These are phyloP conservation scores for Tolmerus cingulatus DNA, from an alignment of 2,888 invertebrate genomes.

Conservation along the genomic window DNA sequence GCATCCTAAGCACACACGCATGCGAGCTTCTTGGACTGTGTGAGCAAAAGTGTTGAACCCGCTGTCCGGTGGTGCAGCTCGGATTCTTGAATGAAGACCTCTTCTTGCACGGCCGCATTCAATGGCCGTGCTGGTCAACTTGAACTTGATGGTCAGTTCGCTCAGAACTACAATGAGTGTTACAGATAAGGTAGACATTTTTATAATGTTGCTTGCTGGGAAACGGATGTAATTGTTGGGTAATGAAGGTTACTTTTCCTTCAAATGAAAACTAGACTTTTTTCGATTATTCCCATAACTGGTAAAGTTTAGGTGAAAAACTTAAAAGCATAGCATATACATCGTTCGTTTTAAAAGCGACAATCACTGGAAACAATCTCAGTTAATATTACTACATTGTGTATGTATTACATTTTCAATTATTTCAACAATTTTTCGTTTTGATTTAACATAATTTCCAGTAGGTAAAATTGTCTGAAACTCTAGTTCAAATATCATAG, in stretches of 20 bases:
- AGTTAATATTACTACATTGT: too few species aligned
- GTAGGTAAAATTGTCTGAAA: too few species aligned
- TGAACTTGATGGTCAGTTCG: not conserved
- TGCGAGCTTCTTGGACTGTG: not conserved
- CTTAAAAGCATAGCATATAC: not conserved
- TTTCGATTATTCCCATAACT: not conserved
- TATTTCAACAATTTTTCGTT: too few species aligned
- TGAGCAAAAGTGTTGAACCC: constrained; percentile 21
- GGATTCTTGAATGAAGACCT: constrained; percentile 19
- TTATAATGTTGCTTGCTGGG: not conserved
- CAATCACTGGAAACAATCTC: too few species aligned
- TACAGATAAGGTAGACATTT: not conserved
- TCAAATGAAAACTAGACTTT: not conserved
- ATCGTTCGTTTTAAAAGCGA: not conserved
- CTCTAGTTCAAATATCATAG: too few species aligned
- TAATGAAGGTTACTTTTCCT: not conserved
- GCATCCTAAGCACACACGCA: not conserved
- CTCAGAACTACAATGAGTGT: not conserved
- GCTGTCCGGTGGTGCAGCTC: not conserved
- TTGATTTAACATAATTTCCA: too few species aligned
- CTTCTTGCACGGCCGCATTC: not conserved
- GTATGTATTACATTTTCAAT: too few species aligned
- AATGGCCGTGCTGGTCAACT: not conserved
- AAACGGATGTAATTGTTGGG: constrained; percentile 18
- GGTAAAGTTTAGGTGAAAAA: not conserved